Evolutionary conservation across 2,888 invertebrate genomes (phyloP), one percentile per base, ranked within the genome.

Genomic region (Tetranychus piercei): DNA sequence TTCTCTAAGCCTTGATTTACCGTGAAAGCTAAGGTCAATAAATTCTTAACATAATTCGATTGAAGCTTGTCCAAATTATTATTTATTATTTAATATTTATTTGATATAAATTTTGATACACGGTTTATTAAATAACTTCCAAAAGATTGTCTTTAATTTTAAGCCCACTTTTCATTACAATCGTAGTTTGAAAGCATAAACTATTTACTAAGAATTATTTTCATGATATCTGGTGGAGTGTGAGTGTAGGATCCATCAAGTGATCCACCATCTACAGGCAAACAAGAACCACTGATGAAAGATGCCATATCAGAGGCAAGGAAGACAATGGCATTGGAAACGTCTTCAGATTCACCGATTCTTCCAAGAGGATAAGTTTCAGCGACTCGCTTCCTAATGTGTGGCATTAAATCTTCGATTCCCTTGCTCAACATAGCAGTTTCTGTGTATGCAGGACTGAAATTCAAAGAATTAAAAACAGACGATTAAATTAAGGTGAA

Each of bases 241-340:
- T 55, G 55, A 55, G 55, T 20, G 44, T 45, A 55, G 9, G 55
- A 22, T 44, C 74, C 55, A 55, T 55, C 55, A 9, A 55, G 15
- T 15, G 55, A 55, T 15, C 55, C 55, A 55, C 55, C 55, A 55
- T 55, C 55, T 15, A 55, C 55, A 9, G 55, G 55, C 0, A 55
- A 15, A 55, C 55, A 55, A 0, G 55, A 55, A 20, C 74, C 74
- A 20, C 66, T 20, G 44, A 74, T 44, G 44, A 74, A 74, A 18
- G 74, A 74, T 2, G 74, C 69, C 22, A 66, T 44, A 3, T 74
- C 69, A n/a, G 74, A 74, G 15, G 67, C 34, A 43, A 67, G 22
- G 43, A 74, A 74, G 11, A 43, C 69, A 1, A 74, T 69, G 1
- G 74, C 74, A 15, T 67, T 70, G 8, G 69, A 44, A 8, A 44